A percentile compares a stretch with the other conserved stretches of the same genome.
Conservation (phyloP, 1,140 invertebrate genomes). For the Drosophila miranda region DNA sequence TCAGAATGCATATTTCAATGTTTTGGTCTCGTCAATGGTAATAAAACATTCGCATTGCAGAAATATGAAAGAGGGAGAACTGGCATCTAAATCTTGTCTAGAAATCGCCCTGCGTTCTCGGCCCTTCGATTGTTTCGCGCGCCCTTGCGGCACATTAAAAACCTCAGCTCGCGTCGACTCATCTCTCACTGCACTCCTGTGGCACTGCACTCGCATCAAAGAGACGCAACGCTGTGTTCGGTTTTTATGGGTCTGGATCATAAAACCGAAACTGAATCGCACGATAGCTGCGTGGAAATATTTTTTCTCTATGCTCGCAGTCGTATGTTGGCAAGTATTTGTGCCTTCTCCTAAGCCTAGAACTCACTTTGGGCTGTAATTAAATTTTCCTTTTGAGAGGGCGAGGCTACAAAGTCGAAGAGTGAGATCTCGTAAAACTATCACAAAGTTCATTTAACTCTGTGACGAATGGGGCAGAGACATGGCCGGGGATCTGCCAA, state of each 20-base stretch:
- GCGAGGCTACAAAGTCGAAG: constrained; percentile 65
- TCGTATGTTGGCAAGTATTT: constrained; percentile 26
- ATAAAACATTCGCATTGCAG: constrained; percentile 71
- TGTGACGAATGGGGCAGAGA: constrained; percentile 10
- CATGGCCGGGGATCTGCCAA: constrained; percentile 23
- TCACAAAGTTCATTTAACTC: constrained; percentile 59
- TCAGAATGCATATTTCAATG: constrained; percentile 76
- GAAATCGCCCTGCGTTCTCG: constrained; percentile 40
- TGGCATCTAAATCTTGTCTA: constrained; percentile 75
- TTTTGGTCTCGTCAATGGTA: constrained; percentile 64
- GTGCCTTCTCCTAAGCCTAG: constrained; percentile 61
- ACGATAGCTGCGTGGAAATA: constrained; percentile 61
- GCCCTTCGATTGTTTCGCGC: constrained; percentile 70
- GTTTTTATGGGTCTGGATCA: constrained; percentile 75
- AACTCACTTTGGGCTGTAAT: constrained; percentile 48
- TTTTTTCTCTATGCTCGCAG: constrained; percentile 22
- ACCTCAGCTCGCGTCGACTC: constrained; percentile 32
- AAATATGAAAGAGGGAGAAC: constrained; percentile 56
- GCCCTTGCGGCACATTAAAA: constrained; percentile 71
- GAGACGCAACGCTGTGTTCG: constrained; percentile 52
- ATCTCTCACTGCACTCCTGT: constrained; percentile 44
- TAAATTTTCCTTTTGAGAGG: constrained; percentile 46
- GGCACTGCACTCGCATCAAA: constrained; percentile 69
- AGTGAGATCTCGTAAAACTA: constrained; percentile 58
- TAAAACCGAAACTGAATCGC: constrained; percentile 70